Base-by-base conservation (phyloP, 2,888 invertebrate genomes). In the Achlya flavicornis region DNA sequence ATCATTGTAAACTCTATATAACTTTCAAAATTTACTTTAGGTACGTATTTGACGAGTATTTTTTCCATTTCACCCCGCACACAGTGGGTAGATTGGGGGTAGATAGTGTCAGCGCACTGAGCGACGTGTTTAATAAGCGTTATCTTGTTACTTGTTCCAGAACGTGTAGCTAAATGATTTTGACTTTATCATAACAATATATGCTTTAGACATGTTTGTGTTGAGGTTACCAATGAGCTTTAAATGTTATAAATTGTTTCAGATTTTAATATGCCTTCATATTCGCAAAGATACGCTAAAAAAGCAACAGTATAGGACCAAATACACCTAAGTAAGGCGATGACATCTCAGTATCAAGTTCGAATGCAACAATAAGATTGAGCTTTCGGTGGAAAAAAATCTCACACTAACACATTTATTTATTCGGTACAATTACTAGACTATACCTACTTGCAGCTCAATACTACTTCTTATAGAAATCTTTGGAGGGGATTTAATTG, bases 51-150 rank as follows among this genome's bases (percentile, higher is more conserved):
- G 76, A 69, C 67, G 69, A 65, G 75, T 77, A 72, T 75, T 79
- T 90, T 91, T 89, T 88, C 86, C 84, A 84, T 86, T 86, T 80
- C 76, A 74, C 76, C 74, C 71, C 75, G 65, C 68, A 19, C 10
- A 10, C 53, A 8, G 53, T 19, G 53, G 53, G 53, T 53, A 53
- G 92, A 91, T 91, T 74, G 83, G 86, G 92, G 93, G 93, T 87
- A 92, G 93, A 92, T 93, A 89, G 71, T 86, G 92, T 92, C 92
- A 82, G 73, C 71, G 72, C 75, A 38, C 60, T 80, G 89, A 87
- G 81, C 89, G 92, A 91, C 91, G 83, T 86, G 88, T 88, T 90
- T 92, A 92, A 92, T 92, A 92, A 92, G 91, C 87, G 84, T 85
- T 93, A 93, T 92, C 92, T 86, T 86, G 84, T 86, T 53, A 19